Conservation (phyloP, 2,113 vertebrate species). For the Tonatia bakeri region DNA sequence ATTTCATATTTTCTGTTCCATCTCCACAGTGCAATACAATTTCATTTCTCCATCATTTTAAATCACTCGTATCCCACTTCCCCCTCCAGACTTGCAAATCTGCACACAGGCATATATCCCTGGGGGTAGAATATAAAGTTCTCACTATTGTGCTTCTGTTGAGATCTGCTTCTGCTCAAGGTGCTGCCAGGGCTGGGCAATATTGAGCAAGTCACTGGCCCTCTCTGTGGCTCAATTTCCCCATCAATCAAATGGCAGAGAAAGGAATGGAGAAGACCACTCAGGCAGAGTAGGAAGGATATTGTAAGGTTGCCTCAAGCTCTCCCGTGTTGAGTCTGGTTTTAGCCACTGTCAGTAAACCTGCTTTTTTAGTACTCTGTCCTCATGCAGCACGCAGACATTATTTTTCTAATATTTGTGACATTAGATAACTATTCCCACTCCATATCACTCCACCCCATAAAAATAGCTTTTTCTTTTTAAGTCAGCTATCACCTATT, state of each 20-base stretch:
- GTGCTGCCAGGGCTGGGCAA: neutral
- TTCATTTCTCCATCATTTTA: neutral
- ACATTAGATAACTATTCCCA: neutral
- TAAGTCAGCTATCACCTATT: neutral
- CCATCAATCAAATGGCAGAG: neutral
- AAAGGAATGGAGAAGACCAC: neutral
- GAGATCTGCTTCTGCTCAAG: neutral
- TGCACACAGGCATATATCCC: neutral
- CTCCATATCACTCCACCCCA: neutral
- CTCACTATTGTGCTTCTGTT: neutral
- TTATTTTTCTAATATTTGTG: neutral
- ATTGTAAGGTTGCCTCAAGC: neutral
- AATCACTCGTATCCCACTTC: neutral
- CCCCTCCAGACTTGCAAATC: neutral
- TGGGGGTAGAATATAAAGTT: neutral
- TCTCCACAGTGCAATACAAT: neutral
- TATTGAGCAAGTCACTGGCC: neutral
- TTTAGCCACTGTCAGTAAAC: neutral
- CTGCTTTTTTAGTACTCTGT: neutral
- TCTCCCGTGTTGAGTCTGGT: neutral
- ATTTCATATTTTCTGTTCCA: neutral
- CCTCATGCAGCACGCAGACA: neutral
- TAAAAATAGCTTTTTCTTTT: neutral
- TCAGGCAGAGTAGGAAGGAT: neutral
- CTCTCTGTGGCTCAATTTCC: neutral